Evolutionary conservation across 1,140 invertebrate genomes (phyloP).

Genomic region (Eueides isabella): DNA sequence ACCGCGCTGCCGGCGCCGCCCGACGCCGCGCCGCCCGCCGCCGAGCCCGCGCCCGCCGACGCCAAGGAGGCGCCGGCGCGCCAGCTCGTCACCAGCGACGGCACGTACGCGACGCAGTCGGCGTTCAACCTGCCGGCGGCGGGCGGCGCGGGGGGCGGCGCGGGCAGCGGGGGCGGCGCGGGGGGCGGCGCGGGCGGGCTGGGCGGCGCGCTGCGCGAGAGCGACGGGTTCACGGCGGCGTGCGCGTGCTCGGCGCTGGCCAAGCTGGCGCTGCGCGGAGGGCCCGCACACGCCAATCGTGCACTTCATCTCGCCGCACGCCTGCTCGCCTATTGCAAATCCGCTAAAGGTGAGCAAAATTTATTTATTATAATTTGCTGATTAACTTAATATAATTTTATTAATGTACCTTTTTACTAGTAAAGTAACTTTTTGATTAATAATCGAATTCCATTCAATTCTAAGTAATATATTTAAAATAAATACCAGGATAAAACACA

Average conservation of each 20-base stretch:
- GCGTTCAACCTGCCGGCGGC: constrained; percentile 91
- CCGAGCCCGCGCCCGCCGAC: constrained; percentile 83
- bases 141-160: neutral
- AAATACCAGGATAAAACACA: too few relatives aligned
- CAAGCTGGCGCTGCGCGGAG: constrained; percentile 91
- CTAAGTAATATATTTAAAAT: too few relatives aligned
- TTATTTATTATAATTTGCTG: too few relatives aligned
- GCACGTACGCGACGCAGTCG: constrained; percentile 99
- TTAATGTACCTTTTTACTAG: too few relatives aligned
- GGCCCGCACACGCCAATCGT: constrained; percentile 81
- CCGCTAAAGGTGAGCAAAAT: constrained; percentile 65
- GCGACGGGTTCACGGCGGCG: constrained; percentile 98
- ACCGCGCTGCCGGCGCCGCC: constrained; percentile 86
- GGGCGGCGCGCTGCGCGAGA: constrained; percentile 91
- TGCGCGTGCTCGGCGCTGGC: constrained; percentile 94
- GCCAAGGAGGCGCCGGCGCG: constrained; percentile 54
- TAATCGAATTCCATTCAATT: too few relatives aligned
- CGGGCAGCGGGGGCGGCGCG: neutral
- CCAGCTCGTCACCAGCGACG: constrained; percentile 97
- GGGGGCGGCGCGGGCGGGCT: neutral
- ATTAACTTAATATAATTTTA: too few relatives aligned
- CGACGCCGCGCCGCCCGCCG: constrained; percentile 82
- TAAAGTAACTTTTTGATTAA: too few relatives aligned
- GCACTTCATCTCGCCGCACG: constrained; percentile 86
- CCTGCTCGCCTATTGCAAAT: constrained; percentile 89